Evolutionary conservation across 2,113 vertebrate genomes (phyloP).

Genomic region (Oxyruncus cristatus): DNA sequence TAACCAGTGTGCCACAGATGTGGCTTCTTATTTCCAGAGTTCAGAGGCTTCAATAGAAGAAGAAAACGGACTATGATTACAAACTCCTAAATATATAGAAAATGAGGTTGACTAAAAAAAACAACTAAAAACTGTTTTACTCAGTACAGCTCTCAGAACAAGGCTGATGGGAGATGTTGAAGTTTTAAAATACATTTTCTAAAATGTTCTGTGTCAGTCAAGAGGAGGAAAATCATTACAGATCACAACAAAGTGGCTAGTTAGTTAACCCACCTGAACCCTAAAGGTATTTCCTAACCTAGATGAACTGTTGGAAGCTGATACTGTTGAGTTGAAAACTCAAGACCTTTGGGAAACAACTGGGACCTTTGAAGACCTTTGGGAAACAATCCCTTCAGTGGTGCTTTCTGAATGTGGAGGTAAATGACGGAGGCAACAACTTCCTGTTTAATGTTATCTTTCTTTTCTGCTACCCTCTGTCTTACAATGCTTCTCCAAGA

Average conservation of each 20-base stretch:
- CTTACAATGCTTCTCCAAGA: neutral
- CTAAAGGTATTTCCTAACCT: neutral
- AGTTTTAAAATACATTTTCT: neutral
- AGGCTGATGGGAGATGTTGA: neutral
- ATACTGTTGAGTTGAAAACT: neutral
- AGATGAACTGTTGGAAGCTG: neutral
- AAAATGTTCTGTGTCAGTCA: neutral
- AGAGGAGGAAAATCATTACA: neutral
- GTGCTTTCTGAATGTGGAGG: neutral
- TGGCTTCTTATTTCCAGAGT: neutral
- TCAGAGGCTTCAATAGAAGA: neutral
- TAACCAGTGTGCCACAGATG: neutral
- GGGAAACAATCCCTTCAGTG: neutral
- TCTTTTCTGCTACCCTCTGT: neutral
- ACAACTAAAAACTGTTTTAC: neutral
- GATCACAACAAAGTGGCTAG: neutral
- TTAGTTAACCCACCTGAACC: neutral
- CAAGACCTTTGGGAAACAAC: neutral
- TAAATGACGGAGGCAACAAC: neutral
- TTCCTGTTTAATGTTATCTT: neutral
- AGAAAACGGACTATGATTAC: neutral
- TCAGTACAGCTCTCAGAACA: neutral
- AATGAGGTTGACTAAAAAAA: neutral
- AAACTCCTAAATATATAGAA: neutral
- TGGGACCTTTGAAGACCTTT: neutral